A percentile compares a stretch with the other conserved stretches of the same genome.
Evolutionary conservation across 2,888 invertebrate genomes (phyloP).

Genomic region (Coelinius sp.): DNA sequence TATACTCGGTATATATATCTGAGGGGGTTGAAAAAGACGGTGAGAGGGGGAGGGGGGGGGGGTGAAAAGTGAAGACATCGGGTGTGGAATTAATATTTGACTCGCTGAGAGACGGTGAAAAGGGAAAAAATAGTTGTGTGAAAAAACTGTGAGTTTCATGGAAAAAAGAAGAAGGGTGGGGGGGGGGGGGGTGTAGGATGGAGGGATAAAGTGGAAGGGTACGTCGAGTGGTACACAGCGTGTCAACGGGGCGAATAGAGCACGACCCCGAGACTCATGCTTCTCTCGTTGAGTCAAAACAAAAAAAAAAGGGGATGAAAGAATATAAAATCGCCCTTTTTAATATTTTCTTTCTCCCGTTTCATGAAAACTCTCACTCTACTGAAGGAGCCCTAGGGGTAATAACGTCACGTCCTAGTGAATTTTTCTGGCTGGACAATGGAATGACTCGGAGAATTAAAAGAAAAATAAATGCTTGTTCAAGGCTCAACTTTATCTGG

Average conservation of each 20-base stretch:
- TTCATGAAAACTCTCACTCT: slow-evolving; percentile 3
- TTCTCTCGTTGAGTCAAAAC: slow-evolving; percentile 22
- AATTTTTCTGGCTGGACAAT: slow-evolving; percentile 15
- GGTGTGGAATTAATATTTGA: slow-evolving; percentile 39
- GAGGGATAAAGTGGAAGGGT: slow-evolving; percentile 25
- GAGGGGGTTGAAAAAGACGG: background rate
- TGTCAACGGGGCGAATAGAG: slow-evolving; percentile 33
- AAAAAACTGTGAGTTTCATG: slow-evolving; percentile 26
- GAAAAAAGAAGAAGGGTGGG: background rate
- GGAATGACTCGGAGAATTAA: slow-evolving; percentile 2
- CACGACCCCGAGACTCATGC: slow-evolving; percentile 28
- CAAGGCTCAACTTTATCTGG: slow-evolving; percentile 9
- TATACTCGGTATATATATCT: background rate
- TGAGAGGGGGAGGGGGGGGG: background rate
- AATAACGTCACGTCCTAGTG: slow-evolving; percentile 16
- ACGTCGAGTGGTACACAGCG: slow-evolving; percentile 26
- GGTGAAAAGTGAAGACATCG: slow-evolving; percentile 24
- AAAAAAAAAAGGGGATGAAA: slow-evolving; percentile 17
- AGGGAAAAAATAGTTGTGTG: slow-evolving; percentile 41
- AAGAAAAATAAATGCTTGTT: slow-evolving; percentile 4
- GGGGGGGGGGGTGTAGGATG: background rate
- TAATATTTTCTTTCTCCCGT: background rate
- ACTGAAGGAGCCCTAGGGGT: background rate
- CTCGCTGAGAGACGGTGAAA: slow-evolving; percentile 22
- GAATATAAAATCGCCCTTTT: slow-evolving; percentile 12